Conservation (phyloP, 1,140 invertebrate genomes). For the Drosophila burlai region DNA sequence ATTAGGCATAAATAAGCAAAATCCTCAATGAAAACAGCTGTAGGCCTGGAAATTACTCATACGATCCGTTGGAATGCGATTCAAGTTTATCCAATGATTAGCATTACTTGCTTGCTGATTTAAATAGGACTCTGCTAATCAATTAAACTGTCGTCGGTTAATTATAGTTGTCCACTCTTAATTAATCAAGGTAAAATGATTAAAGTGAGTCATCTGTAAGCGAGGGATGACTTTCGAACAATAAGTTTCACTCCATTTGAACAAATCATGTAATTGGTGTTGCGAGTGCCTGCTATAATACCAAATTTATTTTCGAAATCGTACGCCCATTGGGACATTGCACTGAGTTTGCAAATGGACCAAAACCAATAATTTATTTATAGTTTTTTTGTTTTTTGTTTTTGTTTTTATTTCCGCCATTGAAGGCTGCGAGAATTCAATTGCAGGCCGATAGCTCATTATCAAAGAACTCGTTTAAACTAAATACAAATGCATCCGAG, state of each 20-base stretch:
- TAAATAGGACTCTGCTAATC: neutral
- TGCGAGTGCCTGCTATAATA: neutral
- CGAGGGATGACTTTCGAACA: neutral
- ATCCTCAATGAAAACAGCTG: constrained; percentile 29
- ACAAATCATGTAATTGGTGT: neutral
- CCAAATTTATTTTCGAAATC: constrained; percentile 11
- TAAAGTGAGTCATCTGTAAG: neutral
- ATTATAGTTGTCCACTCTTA: neutral
- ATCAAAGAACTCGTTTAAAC: constrained; percentile 15
- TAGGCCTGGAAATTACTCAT: constrained; percentile 6
- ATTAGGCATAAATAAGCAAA: neutral
- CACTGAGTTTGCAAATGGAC: neutral
- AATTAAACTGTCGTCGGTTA: neutral
- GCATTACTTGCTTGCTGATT: neutral
- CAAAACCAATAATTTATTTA: constrained; percentile 28
- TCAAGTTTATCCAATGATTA: constrained; percentile 17
- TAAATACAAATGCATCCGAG: constrained; percentile 5
- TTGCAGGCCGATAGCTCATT: constrained; percentile 27
- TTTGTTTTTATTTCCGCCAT: constrained; percentile 14
- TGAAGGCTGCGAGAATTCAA: constrained; percentile 21
- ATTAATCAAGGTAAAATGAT: neutral
- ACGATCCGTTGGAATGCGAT: constrained; percentile 9
- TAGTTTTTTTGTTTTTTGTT: constrained; percentile 21
- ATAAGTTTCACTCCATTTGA: neutral
- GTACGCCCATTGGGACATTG: constrained; percentile 10